Percentiles rank a stretch among this genome's conserved stretches.
Evolutionary conservation across 2,113 vertebrate species (phyloP).

Genomic region (Gadus macrocephalus): DNA sequence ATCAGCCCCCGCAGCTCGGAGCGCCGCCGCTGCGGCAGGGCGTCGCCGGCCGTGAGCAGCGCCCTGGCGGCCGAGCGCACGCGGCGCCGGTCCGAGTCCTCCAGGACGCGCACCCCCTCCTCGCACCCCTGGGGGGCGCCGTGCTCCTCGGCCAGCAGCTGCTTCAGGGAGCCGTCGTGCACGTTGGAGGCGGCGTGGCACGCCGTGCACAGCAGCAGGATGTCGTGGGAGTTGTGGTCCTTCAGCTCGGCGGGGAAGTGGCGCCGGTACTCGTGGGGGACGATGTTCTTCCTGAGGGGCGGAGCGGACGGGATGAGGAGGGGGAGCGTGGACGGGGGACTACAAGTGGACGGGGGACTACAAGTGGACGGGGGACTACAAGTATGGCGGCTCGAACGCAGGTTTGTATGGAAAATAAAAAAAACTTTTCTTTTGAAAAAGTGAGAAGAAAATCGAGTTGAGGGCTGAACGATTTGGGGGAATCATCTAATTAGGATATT

Average conservation of each 20-base stretch:
- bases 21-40: constrained; percentile 76
- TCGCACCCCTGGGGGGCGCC: constrained; percentile 87
- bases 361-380: background rate
- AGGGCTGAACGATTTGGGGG: too few relatives aligned
- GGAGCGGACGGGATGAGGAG: background rate
- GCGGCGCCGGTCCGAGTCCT: constrained; percentile 82
- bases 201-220: constrained; percentile 90
- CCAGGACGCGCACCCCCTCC: constrained; percentile 83
- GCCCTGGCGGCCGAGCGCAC: constrained; percentile 90
- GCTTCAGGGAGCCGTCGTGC: constrained; percentile 88
- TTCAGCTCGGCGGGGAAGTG: constrained; percentile 97
- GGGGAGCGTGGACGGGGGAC: background rate
- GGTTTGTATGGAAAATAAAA: too few relatives aligned
- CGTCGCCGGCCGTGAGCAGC: constrained; percentile 79
- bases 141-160: constrained; percentile 84
- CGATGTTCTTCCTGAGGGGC: constrained; percentile 86
- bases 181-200: constrained; percentile 93
- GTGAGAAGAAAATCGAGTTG: too few relatives aligned
- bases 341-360: too few relatives aligned
- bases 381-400: background rate
- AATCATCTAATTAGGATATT: too few relatives aligned
- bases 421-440: too few relatives aligned
- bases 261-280: constrained; percentile 92
- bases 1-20: constrained; percentile 79
- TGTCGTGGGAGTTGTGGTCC: constrained; percentile 97